Conservation (phyloP, 1,140 invertebrate species). For the Euschistus heros region DNA sequence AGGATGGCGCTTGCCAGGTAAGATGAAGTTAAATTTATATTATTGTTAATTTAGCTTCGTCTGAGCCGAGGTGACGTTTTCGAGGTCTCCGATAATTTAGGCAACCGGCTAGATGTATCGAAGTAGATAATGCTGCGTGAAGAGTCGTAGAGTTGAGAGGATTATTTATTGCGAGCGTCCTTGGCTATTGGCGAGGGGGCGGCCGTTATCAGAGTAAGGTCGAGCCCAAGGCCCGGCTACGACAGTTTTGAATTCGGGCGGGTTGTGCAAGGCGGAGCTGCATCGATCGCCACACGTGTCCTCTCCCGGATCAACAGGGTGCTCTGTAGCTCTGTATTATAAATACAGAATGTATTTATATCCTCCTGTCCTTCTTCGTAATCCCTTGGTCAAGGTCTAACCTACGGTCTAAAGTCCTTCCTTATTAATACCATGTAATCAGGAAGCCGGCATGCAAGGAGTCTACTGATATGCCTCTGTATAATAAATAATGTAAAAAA, state of each 20-base stretch:
- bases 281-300: neutral
- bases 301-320: neutral
- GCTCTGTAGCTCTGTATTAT: no score
- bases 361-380: no score
- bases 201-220: neutral
- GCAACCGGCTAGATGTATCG: neutral
- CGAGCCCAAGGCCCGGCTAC: neutral
- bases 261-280: neutral
- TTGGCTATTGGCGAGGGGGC: neutral
- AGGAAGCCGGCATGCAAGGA: no score
- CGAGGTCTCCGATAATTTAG: neutral
- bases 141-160: neutral
- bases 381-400: no score
- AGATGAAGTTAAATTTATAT: neutral
- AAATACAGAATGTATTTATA: no score
- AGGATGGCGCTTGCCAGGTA: slow-evolving; percentile 28
- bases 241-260: neutral
- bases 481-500: no score
- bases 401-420: no score
- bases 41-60: no score
- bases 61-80: neutral
- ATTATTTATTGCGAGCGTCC: neutral
- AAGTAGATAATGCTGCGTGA: neutral
- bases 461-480: no score
- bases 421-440: no score